These are phyloP conservation scores for Cherax quadricarinatus DNA, from an alignment of 1,140 invertebrate genomes.

Conservation along the genomic window DNA sequence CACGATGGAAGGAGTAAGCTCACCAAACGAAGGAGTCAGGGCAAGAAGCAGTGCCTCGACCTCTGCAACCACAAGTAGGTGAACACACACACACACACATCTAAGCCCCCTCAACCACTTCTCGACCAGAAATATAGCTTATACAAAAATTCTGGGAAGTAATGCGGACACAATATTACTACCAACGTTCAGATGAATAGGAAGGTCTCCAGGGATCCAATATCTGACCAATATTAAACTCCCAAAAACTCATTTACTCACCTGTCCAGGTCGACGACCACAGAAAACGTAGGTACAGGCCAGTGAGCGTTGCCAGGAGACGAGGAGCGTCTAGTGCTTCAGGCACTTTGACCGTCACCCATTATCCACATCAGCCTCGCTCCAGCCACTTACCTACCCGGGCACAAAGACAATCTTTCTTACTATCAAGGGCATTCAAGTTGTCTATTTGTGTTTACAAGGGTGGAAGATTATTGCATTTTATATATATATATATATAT, in stretches of 20 bases:
- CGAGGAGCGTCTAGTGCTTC: not conserved
- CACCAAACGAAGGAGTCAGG: no score
- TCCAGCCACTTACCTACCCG: not conserved
- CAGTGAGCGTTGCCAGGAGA: not conserved
- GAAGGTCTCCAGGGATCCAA: not conserved
- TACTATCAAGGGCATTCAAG: not conserved
- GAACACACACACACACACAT: not conserved
- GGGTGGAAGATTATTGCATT: no score
- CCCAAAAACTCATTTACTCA: constrained; percentile 28
- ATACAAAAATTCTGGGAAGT: not conserved
- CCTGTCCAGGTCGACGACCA: not conserved
- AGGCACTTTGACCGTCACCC: not conserved
- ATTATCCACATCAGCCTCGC: not conserved
- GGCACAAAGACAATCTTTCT: not conserved
- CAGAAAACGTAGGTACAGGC: not conserved
- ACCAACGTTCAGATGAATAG: not conserved
- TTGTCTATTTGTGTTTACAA: not conserved
- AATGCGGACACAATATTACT: not conserved
- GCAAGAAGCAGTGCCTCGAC: no score
- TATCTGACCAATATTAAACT: constrained; percentile 17
- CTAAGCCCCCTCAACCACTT: not conserved
- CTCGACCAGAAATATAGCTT: not conserved
- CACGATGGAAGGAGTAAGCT: no score
- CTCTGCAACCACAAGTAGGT: no score
- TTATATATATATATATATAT: no score